These are phyloP conservation scores for Leptonema lineaticorne DNA, from an alignment of 1,140 invertebrate species.

Conservation along the genomic window DNA sequence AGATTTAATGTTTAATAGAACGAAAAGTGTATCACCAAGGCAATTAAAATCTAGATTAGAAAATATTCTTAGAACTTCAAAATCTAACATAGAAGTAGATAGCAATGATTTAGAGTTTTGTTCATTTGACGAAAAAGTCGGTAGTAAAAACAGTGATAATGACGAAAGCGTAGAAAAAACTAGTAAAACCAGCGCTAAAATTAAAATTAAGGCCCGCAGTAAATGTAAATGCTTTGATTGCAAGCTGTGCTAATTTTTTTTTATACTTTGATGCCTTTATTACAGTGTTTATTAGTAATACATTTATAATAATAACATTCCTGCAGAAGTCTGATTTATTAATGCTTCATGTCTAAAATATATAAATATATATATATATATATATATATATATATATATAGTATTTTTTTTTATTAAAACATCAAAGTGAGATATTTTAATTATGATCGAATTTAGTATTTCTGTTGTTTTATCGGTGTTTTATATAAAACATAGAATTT, in stretches of 20 bases:
- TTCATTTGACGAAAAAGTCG: background rate
- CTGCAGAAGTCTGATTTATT: background rate
- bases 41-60: slow-evolving; percentile 57
- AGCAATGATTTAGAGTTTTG: background rate
- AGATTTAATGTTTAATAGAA: slow-evolving; percentile 41
- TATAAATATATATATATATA: background rate
- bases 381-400: no score
- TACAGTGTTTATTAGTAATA: slow-evolving; percentile 6
- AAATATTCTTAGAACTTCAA: slow-evolving; percentile 34
- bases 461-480: no score
- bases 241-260: slow-evolving; percentile 32
- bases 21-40: slow-evolving; percentile 59
- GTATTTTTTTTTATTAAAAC: no score
- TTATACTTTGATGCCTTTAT: slow-evolving; percentile 3
- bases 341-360: background rate
- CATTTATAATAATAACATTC: background rate
- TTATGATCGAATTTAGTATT: no score
- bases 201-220: slow-evolving; percentile 26
- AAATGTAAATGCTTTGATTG: slow-evolving; percentile 36
- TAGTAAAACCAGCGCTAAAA: slow-evolving; percentile 16
- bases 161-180: slow-evolving; percentile 11
- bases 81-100: slow-evolving; percentile 28
- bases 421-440: no score
- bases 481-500: no score
- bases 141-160: background rate